phyloP scores from a whole-genome alignment of 2,113 vertebrate genomes.

The Indri indri region DNA sequence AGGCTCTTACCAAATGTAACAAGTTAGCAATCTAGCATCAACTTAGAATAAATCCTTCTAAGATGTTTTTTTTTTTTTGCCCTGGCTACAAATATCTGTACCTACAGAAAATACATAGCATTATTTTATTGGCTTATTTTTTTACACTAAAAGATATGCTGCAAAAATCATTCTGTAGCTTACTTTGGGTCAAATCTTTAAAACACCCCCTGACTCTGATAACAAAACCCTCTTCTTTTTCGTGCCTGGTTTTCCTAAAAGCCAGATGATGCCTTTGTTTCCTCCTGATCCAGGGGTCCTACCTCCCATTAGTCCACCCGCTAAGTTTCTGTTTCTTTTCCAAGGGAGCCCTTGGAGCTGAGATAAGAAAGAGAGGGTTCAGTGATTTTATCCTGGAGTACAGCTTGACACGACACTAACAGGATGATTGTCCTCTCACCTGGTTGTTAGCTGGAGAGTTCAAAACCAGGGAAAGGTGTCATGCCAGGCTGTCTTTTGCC shows the following conservation, averaged over 20 bases:
- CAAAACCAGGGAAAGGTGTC: background rate
- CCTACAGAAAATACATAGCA: background rate
- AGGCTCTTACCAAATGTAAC: background rate
- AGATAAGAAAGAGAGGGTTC: background rate
- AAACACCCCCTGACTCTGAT: background rate
- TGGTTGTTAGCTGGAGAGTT: conserved; percentile 27
- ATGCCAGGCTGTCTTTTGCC: background rate
- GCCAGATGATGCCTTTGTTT: background rate
- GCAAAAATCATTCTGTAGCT: background rate
- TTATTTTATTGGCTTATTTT: background rate
- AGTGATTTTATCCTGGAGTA: background rate
- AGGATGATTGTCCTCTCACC: background rate
- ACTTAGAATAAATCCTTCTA: background rate
- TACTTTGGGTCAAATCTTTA: background rate
- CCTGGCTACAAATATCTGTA: background rate
- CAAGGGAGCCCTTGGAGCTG: background rate
- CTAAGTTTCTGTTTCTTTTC: background rate
- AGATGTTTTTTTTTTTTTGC: background rate
- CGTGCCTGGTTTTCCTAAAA: background rate
- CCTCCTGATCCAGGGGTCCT: background rate
- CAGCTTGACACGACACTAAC: conserved; percentile 6
- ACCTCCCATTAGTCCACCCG: background rate
- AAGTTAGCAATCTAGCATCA: background rate
- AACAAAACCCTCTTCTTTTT: background rate
- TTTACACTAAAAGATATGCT: background rate